Evolutionary conservation across 1,140 invertebrate genomes (phyloP), one percentile per base, ranked within the genome.

Genomic region (Centruroides vittatus): DNA sequence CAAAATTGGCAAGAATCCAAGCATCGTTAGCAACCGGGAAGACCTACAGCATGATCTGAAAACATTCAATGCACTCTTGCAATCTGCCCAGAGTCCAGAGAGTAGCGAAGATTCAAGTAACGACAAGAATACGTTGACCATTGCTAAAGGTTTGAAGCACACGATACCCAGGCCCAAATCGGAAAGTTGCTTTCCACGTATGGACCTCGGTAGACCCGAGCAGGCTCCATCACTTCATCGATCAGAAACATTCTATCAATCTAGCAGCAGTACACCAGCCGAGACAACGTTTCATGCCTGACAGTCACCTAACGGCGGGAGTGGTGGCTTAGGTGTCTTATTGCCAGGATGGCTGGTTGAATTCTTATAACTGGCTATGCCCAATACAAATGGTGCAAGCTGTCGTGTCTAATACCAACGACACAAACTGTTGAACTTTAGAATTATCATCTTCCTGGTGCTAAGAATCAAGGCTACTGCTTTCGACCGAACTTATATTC

Each of bases 1-100:
- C 77, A 98, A 98, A 80, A 96, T 98, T 73, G 94, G 94, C 57
- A 97, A 97, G 79, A 96, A 98, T 80, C 93, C 93, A 54, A 95
- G 91, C 72, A 83, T 65, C n/a, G 67, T 98, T 67, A 62, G 63
- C 58, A 63, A 65, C 51, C n/a, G 65, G n/a, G 65, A 68, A 58
- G 67, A 69, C 59, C 57, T 69, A 8, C 65, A 69, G 56, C 58
- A 57, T 10, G 68, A 69, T 54, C 56, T 67, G 49, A 67, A 65
- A 55, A 66, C 68, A 35, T 67, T 69, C 52, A 66, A 58, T 35
- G 56, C 65, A 48, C 47, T 69, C 36, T 55, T 69, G 10, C 67
- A 64, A 49, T 66, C 60, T n/a, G 61, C 66, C 47, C 65, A 67
- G 57, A 67, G 64, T 57, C 57, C 41, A 36, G 58, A 48, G 46